phyloP scores from a whole-genome alignment of 1,140 invertebrate species.

The Steinernema khuongi region DNA sequence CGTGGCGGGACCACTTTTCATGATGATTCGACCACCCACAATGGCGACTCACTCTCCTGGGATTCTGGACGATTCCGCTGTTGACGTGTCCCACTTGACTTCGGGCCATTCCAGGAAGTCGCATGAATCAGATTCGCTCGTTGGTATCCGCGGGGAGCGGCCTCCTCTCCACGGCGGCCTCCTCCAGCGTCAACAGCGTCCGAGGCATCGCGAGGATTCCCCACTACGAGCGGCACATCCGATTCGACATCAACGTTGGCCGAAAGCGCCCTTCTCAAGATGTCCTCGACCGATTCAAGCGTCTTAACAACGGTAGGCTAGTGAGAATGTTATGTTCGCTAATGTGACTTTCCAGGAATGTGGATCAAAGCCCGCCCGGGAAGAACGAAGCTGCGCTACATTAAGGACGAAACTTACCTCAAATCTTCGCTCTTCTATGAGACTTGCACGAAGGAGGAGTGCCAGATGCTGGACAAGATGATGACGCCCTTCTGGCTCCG shows the following conservation, averaged over 20 bases:
- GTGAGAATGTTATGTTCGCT: constrained; percentile 21
- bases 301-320: constrained; percentile 52
- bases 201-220: constrained; percentile 51
- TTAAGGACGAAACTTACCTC: constrained; percentile 49
- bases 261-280: constrained; percentile 53
- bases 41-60: too few species aligned
- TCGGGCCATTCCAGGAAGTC: background rate
- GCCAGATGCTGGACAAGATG: constrained; percentile 56
- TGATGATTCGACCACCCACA: too few species aligned
- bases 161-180: background rate
- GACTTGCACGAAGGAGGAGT: constrained; percentile 55
- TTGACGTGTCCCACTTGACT: too few species aligned
- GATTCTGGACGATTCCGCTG: too few species aligned
- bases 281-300: constrained; percentile 57
- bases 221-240: constrained; percentile 55
- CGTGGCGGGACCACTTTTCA: too few species aligned
- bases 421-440: constrained; percentile 44
- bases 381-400: constrained; percentile 41
- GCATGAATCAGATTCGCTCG: background rate
- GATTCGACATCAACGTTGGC: constrained; percentile 51
- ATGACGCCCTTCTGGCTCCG: constrained; percentile 57
- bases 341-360: constrained; percentile 47
- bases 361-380: constrained; percentile 51
- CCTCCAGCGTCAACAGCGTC: background rate
- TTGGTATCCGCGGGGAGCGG: background rate